These are phyloP conservation scores for Pterostichus madidus DNA, from an alignment of 2,888 invertebrate genomes.

Conservation along the genomic window DNA sequence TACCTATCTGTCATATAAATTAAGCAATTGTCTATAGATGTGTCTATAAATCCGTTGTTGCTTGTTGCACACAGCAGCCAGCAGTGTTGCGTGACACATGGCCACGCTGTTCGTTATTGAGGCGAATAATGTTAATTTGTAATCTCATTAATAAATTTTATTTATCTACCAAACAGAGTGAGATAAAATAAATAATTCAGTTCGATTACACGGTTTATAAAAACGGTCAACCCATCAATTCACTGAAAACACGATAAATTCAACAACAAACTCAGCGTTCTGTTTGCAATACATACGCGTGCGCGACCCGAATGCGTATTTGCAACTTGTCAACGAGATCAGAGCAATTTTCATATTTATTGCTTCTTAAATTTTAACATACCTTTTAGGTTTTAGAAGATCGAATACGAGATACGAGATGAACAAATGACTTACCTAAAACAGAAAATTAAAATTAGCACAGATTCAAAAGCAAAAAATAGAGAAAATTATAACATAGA, in stretches of 20 bases:
- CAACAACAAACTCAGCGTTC: constrained; percentile 18
- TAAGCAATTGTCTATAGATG: no score
- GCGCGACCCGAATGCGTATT: not conserved
- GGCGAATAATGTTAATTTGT: constrained; percentile 60
- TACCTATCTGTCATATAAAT: no score
- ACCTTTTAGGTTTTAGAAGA: no score
- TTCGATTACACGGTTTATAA: constrained; percentile 55
- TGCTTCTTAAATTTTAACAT: no score
- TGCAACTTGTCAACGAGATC: not conserved
- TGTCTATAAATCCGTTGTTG: not conserved
- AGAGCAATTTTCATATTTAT: not conserved
- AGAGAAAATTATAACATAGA: no score
- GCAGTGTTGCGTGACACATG: constrained; percentile 56
- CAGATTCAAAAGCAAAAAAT: no score
- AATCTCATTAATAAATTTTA: constrained; percentile 64
- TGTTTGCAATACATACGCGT: constrained; percentile 8
- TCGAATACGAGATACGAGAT: no score
- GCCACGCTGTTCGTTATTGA: constrained; percentile 21
- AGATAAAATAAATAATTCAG: constrained; percentile 61
- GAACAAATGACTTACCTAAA: no score
- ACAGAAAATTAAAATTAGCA: no score
- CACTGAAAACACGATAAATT: constrained; percentile 35
- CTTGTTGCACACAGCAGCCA: constrained; percentile 5
- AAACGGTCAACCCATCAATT: constrained; percentile 50
- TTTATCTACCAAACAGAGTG: constrained; percentile 49